Evolutionary conservation across 1,140 invertebrate species (phyloP), one percentile per base, ranked within the genome.

Genomic region (Tetragonula clypearis): DNA sequence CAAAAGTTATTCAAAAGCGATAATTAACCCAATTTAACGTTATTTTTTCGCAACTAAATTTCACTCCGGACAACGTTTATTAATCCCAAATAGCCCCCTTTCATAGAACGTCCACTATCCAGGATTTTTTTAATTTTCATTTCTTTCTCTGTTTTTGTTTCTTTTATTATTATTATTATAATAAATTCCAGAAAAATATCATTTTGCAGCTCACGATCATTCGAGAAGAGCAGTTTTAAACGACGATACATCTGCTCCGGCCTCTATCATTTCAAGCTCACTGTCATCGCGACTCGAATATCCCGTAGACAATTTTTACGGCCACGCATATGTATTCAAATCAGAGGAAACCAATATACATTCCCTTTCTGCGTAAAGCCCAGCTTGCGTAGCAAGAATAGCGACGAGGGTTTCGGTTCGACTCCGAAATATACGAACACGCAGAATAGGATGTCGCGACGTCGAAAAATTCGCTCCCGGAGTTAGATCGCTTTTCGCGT

Each of bases 311-410:
- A 60, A 56, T 56, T 73, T 88, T 84, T 82, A 82, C 58, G 62
- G 17, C 19, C 49, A 58, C 49, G 65, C 14, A 26, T 88, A 79
- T 88, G 73, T 79, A 88, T 88, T 88, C 83, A 88, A 88, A 88
- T 88, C 49, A 65, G 68, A 66, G 76, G 68, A 60, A 88, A 82
- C 65, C 87, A 77, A 88, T 88, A 88, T 88, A 87, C 87, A 88
- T 88, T 88, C 83, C 79, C 58, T 74, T 75, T 21, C 79, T 72
- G 26, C 35, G 72, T 77, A 74, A 77, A 86, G 26, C 66, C 56
- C 79, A 73, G 41, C 79, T 58, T 21, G 66, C 73, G 56, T 88
- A 74, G 60, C 35, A 49, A 72, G 82, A 88, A 88, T 85, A 88
- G 88, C 68, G 86, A 79, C 73, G 83, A 88, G 78, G 71, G 87